Evolutionary conservation across 2,888 invertebrate species (phyloP), one percentile per base, ranked within the genome.

Genomic region (Hyposoter didymator): DNA sequence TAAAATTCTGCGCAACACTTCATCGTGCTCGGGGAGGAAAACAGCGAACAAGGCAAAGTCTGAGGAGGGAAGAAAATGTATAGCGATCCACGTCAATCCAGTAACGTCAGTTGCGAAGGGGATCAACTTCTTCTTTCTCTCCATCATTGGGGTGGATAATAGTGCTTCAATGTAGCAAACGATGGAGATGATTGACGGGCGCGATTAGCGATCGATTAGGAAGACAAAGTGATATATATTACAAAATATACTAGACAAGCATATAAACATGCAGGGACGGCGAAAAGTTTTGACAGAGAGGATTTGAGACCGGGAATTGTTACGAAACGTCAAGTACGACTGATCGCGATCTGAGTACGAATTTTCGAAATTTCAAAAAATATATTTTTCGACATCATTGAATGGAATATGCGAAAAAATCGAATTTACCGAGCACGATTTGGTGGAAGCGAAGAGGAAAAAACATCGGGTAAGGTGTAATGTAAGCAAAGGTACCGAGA

Each of bases 401-500:
- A 43, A 22, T 19, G 39, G 22, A 47, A 64, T n/a, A 39, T 39
- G 12, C 1, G 35, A 43, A 67, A 45, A 64, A 32, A 1, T 22
- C 14, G 59, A 59, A 59, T 59, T 59, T 59, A 35, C 6, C 5
- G n/a, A 49, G n/a, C 43, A 35, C 17, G 73, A 59, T 55, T 69
- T 66, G 64, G 82, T 76, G 17, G 45, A 70, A 35, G 22, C 19
- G 17, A 32, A n/a, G 49, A 52, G n/a, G 17, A 76, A 75, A 66
- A 76, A 84, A 78, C 22, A 78, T 78, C 72, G 72, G 88, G 88
- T 90, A 92, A 93, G 93, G 93, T 93, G 93, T 92, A 93, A 93
- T 91, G 92, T 92, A 93, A 92, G 90, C 91, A 89, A 90, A 92
- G 92, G 92, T 90, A 78, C 47, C 45, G 84, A 81, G 84, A 93